A percentile compares a stretch with the other conserved stretches of the same genome.
These are phyloP conservation scores for Ichneumoninae sp. DNA, from an alignment of 2,888 invertebrate species.

Conservation along the genomic window DNA sequence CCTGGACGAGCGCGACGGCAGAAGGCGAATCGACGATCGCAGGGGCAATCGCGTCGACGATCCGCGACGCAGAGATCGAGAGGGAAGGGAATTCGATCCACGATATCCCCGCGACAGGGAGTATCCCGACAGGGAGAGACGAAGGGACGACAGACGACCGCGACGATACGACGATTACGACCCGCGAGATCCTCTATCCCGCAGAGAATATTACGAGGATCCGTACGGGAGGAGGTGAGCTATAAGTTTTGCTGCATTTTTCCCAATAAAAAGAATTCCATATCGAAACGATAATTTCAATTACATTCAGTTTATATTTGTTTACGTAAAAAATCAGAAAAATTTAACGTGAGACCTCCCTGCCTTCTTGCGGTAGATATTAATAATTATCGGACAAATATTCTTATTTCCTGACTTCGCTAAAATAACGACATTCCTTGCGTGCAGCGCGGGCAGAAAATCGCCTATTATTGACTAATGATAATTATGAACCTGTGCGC, in stretches of 20 bases:
- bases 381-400: too few species aligned
- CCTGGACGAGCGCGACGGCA: constrained; percentile 77
- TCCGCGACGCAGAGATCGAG: constrained; percentile 72
- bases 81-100: constrained; percentile 77
- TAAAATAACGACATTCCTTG: too few species aligned
- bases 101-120: constrained; percentile 78
- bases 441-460: too few species aligned
- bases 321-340: background rate
- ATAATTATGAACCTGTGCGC: too few species aligned
- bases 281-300: background rate
- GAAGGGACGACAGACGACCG: constrained; percentile 79
- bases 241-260: background rate
- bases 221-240: constrained; percentile 79
- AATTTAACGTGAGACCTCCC: too few species aligned
- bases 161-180: constrained; percentile 82
- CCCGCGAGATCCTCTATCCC: constrained; percentile 75
- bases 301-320: background rate
- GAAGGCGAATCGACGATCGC: constrained; percentile 78
- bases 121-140: constrained; percentile 79
- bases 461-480: too few species aligned
- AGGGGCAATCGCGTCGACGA: constrained; percentile 77
- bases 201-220: constrained; percentile 82
- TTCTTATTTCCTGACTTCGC: too few species aligned
- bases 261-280: background rate
- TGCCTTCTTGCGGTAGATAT: too few species aligned